These are phyloP conservation scores for Digitonthophagus gazella DNA, from an alignment of 2,888 invertebrate species.

Conservation along the genomic window DNA sequence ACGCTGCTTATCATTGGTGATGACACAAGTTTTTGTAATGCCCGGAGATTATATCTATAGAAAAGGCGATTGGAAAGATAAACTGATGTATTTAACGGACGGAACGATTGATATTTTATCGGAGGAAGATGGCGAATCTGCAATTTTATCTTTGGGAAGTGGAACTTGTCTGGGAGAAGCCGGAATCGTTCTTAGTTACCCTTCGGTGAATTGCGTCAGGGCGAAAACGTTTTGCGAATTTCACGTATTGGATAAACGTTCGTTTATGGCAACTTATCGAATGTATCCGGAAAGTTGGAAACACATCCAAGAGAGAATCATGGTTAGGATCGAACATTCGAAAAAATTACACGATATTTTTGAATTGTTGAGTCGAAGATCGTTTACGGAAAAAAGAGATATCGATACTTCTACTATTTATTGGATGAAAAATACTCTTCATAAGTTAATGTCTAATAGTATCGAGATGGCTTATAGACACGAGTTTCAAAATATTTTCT, in stretches of 20 bases:
- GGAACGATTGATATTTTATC: constrained; percentile 56
- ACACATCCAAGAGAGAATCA: constrained; percentile 15
- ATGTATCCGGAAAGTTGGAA: constrained; percentile 20
- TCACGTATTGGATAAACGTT: constrained; percentile 20
- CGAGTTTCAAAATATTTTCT: constrained; percentile 31
- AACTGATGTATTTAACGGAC: constrained; percentile 54
- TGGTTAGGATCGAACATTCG: constrained; percentile 22
- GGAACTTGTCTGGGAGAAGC: constrained; percentile 58
- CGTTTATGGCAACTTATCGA: constrained; percentile 17
- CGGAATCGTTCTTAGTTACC: constrained; percentile 44
- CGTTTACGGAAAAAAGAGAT: constrained; percentile 4
- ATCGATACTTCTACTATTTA: constrained; percentile 27
- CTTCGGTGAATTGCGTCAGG: constrained; percentile 22
- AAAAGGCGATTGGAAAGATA: constrained; percentile 55
- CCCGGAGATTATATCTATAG: constrained; percentile 56
- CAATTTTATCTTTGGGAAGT: constrained; percentile 56
- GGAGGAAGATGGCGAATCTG: constrained; percentile 57
- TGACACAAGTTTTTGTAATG: constrained; percentile 56
- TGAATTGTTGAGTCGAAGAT: neutral
- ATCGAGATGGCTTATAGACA: constrained; percentile 25
- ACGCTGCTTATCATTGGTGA: constrained; percentile 53
- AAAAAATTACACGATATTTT: constrained; percentile 18
- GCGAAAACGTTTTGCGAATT: constrained; percentile 27
- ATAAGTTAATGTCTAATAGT: constrained; percentile 31
- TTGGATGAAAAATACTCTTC: constrained; percentile 32